A percentile compares a stretch with the other conserved stretches of the same genome.
phyloP scores from a whole-genome alignment of 1,140 invertebrate species.

The Zaprionus kolodkinae region DNA sequence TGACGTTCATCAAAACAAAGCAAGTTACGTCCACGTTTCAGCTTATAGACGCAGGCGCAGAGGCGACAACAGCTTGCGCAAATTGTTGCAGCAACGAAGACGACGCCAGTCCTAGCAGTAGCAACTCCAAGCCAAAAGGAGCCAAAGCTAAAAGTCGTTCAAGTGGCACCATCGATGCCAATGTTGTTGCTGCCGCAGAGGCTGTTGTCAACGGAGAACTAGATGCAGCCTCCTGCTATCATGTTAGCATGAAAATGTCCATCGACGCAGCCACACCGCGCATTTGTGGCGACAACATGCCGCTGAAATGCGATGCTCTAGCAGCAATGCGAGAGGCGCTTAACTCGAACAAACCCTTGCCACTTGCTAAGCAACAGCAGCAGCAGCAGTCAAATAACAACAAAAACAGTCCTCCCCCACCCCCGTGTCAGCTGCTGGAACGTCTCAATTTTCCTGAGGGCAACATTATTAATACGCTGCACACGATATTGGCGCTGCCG shows the following conservation, averaged over 20 bases:
- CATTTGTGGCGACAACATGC: slow-evolving; percentile 51
- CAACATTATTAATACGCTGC: slow-evolving; percentile 73
- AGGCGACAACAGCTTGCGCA: slow-evolving; percentile 22
- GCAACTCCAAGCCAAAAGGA: slow-evolving; percentile 27
- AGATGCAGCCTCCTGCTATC: slow-evolving; percentile 65
- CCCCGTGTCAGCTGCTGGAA: slow-evolving; percentile 68
- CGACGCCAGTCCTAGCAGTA: slow-evolving; percentile 19
- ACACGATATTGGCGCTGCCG: slow-evolving; percentile 75
- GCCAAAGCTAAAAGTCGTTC: slow-evolving; percentile 24
- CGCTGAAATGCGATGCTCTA: slow-evolving; percentile 57
- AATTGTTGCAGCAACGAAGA: slow-evolving; percentile 36
- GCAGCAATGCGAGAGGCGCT: slow-evolving; percentile 47
- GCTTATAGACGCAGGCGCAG: slow-evolving; percentile 18
- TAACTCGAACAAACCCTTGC: slow-evolving; percentile 40
- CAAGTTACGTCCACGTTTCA: slow-evolving; percentile 30
- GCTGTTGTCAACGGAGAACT: slow-evolving; percentile 63
- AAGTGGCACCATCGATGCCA: slow-evolving; percentile 22
- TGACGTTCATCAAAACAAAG: slow-evolving; percentile 61
- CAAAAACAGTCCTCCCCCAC: slow-evolving; percentile 18
- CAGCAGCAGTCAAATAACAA: slow-evolving; percentile 3
- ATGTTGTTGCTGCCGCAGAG: slow-evolving; percentile 40
- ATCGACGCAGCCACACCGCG: slow-evolving; percentile 59
- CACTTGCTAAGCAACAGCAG: slow-evolving; percentile 22
- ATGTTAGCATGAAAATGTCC: slow-evolving; percentile 73
- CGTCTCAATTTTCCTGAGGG: slow-evolving; percentile 70